Percentiles rank a stretch among this genome's conserved stretches.
Evolutionary conservation across 2,797 vertebrate species (phyloP).

Genomic region (Acanthurus tractus): DNA sequence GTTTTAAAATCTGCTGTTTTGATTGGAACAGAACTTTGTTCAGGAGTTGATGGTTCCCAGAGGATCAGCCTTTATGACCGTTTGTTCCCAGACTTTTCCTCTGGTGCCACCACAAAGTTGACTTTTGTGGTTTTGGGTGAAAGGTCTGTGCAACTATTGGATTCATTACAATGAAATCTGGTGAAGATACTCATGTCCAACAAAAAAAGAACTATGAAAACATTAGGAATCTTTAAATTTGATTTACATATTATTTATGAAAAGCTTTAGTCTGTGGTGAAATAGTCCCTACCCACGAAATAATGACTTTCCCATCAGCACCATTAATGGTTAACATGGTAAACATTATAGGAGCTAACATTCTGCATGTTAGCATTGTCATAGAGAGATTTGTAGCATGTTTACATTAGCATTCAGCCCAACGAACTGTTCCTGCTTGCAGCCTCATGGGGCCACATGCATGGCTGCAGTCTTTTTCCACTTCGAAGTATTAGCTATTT

Average conservation of each 20-base stretch:
- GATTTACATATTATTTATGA: neutral
- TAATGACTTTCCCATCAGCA: too few relatives aligned
- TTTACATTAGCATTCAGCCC: neutral
- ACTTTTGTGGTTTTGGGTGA: neutral
- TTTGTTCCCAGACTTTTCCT: neutral
- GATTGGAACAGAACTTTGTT: neutral
- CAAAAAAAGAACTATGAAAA: neutral
- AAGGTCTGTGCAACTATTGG: neutral
- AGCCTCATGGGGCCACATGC: neutral
- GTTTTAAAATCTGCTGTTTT: neutral
- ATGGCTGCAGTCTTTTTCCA: conserved; percentile 3
- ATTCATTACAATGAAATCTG: neutral
- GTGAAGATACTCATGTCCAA: neutral
- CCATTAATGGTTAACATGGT: neutral
- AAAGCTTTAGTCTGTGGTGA: neutral
- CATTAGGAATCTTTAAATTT: neutral
- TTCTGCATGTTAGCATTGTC: neutral
- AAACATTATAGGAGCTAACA: neutral
- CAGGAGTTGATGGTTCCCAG: neutral
- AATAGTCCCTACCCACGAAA: too few relatives aligned
- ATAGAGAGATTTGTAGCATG: neutral
- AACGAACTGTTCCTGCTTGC: neutral
- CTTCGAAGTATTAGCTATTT: neutral
- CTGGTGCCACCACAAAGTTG: neutral
- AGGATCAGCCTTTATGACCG: neutral